phyloP scores from a whole-genome alignment of 2,113 vertebrate genomes.

The Muntiacus reevesi region DNA sequence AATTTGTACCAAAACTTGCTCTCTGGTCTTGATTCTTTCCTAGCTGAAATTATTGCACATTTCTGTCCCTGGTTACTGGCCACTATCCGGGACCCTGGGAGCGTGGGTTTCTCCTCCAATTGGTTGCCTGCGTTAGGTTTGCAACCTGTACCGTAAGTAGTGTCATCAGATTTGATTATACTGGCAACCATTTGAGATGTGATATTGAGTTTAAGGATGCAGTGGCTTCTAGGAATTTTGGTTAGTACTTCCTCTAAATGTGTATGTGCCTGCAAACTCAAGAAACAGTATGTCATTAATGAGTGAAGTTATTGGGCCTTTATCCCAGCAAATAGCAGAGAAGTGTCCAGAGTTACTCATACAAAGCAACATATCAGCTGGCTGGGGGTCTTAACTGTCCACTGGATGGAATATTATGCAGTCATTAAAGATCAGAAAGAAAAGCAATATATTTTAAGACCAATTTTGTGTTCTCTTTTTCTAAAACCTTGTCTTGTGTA shows the following conservation, averaged over 20 bases:
- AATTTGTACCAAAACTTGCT: conserved; percentile 13
- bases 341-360: background rate
- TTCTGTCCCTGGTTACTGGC: background rate
- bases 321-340: background rate
- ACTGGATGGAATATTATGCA: background rate
- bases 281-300: background rate
- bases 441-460: background rate
- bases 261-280: background rate
- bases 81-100: background rate
- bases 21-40: background rate
- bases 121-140: background rate
- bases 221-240: background rate
- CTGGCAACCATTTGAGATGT: background rate
- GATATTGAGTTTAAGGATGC: background rate
- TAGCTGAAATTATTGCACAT: background rate
- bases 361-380: background rate
- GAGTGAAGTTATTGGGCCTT: background rate
- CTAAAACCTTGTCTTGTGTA: background rate
- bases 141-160: background rate
- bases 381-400: background rate
- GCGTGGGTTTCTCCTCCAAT: background rate
- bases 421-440: background rate
- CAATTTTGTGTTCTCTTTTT: background rate
- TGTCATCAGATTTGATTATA: background rate
- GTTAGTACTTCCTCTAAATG: background rate